Conservation (phyloP, 2,797 vertebrate genomes). For the Ammospiza maritima region DNA sequence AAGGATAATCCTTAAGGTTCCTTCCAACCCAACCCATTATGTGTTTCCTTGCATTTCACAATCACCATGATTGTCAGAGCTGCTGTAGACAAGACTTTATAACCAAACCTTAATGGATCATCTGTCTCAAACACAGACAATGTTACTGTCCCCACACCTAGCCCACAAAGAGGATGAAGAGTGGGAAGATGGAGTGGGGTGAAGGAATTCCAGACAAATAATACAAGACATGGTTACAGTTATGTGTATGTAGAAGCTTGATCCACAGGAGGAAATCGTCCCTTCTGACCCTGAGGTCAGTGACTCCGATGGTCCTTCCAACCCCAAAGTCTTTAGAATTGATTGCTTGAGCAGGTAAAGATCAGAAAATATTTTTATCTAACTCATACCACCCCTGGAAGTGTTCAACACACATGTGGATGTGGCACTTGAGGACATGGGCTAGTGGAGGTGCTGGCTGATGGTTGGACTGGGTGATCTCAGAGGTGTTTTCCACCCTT, state of each 20-base stretch:
- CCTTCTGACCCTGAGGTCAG: neutral
- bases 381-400: neutral
- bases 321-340: neutral
- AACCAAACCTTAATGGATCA: neutral
- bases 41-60: neutral
- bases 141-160: neutral
- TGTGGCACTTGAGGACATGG: no score
- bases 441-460: neutral
- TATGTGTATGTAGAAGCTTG: neutral
- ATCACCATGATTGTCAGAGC: neutral
- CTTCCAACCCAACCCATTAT: neutral
- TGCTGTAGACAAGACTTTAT: neutral
- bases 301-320: neutral
- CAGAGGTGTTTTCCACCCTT: neutral
- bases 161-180: neutral
- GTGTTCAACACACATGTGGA: rapidly evolving
- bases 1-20: no score
- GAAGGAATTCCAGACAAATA: neutral
- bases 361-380: neutral
- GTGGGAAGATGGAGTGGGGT: neutral
- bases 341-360: neutral
- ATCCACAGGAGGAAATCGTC: neutral
- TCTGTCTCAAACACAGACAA: neutral
- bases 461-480: neutral
- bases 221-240: neutral